Percentiles rank a stretch among this genome's conserved stretches.
These are phyloP conservation scores for Stomatorhinus walkeri DNA, from an alignment of 2,797 vertebrate genomes.

Conservation along the genomic window DNA sequence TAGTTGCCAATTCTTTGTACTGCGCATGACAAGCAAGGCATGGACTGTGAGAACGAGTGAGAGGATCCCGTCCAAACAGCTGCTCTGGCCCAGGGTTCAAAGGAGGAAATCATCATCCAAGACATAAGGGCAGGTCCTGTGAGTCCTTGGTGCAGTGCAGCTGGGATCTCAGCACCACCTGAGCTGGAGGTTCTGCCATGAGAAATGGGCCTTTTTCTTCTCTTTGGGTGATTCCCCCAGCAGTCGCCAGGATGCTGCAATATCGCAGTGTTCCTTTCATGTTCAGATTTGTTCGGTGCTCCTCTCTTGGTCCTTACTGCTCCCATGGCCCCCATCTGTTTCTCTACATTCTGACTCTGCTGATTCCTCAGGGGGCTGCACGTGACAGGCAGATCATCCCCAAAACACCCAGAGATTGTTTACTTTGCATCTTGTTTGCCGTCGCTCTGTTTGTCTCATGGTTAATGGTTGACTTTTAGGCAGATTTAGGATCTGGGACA, in stretches of 20 bases:
- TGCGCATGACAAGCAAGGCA: conserved; percentile 42
- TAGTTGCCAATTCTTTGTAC: background rate
- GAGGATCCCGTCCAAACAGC: conserved; percentile 52
- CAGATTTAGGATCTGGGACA: conserved; percentile 48
- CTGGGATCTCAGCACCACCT: conserved; percentile 31
- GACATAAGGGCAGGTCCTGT: conserved; percentile 24
- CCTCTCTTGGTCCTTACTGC: background rate
- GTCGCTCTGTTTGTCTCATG: conserved; percentile 60
- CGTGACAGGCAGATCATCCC: conserved; percentile 45
- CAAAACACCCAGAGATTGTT: conserved; percentile 53
- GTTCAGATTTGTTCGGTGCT: background rate
- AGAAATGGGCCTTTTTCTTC: background rate
- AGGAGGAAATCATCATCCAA: conserved; percentile 29
- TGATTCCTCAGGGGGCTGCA: background rate
- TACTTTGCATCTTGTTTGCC: conserved; percentile 64
- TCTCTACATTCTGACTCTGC: background rate
- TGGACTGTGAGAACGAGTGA: conserved; percentile 48
- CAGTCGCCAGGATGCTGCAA: background rate
- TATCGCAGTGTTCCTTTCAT: background rate
- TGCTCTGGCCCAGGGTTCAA: conserved; percentile 52
- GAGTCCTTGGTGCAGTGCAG: conserved; percentile 22
- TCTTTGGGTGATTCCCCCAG: background rate
- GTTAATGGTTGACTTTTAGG: conserved; percentile 67
- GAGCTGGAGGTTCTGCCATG: conserved; percentile 13
- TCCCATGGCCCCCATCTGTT: background rate